A percentile compares a stretch with the other conserved stretches of the same genome.
Conservation (phyloP, 2,888 invertebrate genomes). For the Neoascia interrupta region DNA sequence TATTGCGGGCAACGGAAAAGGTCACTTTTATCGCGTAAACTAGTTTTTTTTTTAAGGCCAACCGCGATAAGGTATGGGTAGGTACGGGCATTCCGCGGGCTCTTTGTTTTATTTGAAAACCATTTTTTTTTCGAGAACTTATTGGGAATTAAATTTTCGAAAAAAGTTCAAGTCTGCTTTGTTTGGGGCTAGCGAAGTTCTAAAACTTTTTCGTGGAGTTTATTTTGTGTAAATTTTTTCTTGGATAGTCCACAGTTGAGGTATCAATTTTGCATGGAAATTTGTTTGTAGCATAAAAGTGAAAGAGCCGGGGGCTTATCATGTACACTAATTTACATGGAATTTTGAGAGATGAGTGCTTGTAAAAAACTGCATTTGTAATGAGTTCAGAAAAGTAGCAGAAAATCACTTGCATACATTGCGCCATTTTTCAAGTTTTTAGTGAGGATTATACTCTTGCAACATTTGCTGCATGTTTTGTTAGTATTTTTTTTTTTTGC, state of each 20-base stretch:
- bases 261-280: background rate
- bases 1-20: slow-evolving; percentile 26
- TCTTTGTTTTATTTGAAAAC: slow-evolving; percentile 20
- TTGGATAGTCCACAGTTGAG: background rate
- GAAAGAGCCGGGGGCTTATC: too few relatives aligned
- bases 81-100: slow-evolving; percentile 10
- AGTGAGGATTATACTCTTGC: too few relatives aligned
- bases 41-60: slow-evolving; percentile 18
- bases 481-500: too few relatives aligned
- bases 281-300: too few relatives aligned
- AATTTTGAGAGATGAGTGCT: too few relatives aligned
- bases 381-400: too few relatives aligned
- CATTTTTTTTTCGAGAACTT: slow-evolving; percentile 15
- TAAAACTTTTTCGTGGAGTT: slow-evolving; percentile 9
- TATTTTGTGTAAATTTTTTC: slow-evolving; percentile 23
- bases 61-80: background rate
- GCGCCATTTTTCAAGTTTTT: too few relatives aligned
- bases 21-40: slow-evolving; percentile 60
- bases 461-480: too few relatives aligned
- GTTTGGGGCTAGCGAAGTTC: background rate
- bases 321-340: too few relatives aligned
- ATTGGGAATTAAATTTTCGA: slow-evolving; percentile 27
- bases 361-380: too few relatives aligned
- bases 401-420: too few relatives aligned
- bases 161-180: slow-evolving; percentile 6